A percentile compares a stretch with the other conserved stretches of the same genome.
These are phyloP conservation scores for Natrix natrix DNA, from an alignment of 2,797 vertebrate species.

Conservation along the genomic window DNA sequence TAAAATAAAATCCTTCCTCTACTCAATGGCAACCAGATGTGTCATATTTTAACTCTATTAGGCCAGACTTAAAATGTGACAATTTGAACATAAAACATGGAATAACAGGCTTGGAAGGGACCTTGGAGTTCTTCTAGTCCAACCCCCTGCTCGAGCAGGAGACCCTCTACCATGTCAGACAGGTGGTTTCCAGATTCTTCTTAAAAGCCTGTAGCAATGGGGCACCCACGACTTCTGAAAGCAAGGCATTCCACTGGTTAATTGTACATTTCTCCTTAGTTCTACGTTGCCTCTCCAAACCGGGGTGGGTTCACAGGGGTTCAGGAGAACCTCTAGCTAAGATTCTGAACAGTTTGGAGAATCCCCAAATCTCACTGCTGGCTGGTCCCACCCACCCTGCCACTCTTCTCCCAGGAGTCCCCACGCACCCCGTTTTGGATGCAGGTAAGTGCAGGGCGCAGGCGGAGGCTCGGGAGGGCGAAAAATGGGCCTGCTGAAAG, in stretches of 20 bases:
- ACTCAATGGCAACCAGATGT: neutral
- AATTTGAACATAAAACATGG: neutral
- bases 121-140: neutral
- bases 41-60: neutral
- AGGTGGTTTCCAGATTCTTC: neutral
- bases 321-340: too few species aligned
- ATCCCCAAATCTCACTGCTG: too few species aligned
- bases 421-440: too few species aligned
- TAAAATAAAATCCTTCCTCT: neutral
- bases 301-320: too few species aligned
- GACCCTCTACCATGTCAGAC: neutral
- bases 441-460: too few species aligned
- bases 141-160: neutral
- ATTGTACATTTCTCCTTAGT: neutral
- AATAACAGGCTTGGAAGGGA: neutral
- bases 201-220: neutral
- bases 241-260: neutral
- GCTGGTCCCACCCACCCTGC: too few species aligned
- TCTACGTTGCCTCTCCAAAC: neutral
- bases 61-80: neutral
- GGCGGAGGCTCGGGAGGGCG: too few species aligned
- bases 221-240: neutral
- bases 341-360: too few species aligned
- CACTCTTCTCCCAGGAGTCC: too few species aligned
- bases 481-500: too few species aligned